phyloP scores from a whole-genome alignment of 2,888 invertebrate genomes.

The Melitaea athalia region DNA sequence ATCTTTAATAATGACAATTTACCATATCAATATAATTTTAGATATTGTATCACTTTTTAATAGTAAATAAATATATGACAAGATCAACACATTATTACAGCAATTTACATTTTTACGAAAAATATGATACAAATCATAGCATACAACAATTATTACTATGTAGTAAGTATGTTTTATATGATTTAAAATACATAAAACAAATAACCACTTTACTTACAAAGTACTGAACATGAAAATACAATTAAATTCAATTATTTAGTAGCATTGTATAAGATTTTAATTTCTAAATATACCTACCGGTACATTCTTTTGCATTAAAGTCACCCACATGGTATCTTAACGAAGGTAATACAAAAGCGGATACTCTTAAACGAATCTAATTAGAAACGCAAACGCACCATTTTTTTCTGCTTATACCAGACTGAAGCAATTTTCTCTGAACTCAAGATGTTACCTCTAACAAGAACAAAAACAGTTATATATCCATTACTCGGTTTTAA shows the following conservation, averaged over 20 bases:
- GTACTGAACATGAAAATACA: no score
- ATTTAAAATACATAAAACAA: no score
- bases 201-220: no score
- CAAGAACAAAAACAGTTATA: constrained; percentile 15
- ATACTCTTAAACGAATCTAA: constrained; percentile 31
- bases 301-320: not conserved
- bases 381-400: constrained; percentile 30
- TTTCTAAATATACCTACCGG: not conserved
- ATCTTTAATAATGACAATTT: no score
- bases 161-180: no score
- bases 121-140: no score
- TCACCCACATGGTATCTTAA: constrained; percentile 8
- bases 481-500: not conserved
- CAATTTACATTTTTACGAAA: no score
- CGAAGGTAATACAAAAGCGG: constrained; percentile 22
- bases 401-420: constrained; percentile 29
- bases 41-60: no score
- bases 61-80: no score
- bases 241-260: not conserved
- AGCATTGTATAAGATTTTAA: not conserved
- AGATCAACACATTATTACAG: no score
- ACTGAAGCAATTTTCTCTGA: constrained; percentile 23
- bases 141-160: no score
- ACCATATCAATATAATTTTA: no score
- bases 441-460: constrained; percentile 22